Evolutionary conservation across 2,113 vertebrate species (phyloP).

Genomic region (Ctenomys sociabilis): DNA sequence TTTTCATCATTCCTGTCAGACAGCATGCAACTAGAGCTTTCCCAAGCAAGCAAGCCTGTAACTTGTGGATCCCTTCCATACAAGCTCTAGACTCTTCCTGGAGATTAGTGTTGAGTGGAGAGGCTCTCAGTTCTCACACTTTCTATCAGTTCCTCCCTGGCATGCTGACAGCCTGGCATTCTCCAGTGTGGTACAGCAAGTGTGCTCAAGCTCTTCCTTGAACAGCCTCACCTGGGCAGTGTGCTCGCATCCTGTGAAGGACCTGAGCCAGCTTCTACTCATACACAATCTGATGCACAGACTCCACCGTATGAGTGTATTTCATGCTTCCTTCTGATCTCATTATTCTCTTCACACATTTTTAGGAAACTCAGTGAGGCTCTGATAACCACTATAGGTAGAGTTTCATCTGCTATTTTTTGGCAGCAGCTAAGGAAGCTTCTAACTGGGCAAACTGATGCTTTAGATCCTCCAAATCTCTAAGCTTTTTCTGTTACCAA

Average conservation of each 20-base stretch:
- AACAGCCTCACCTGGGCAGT: slow-evolving; percentile 90
- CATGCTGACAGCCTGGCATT: neutral
- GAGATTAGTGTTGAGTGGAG: neutral
- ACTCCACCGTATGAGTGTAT: slow-evolving; percentile 90
- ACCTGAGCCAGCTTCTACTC: slow-evolving; percentile 91
- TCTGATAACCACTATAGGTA: slow-evolving; percentile 94
- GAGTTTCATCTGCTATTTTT: slow-evolving; percentile 91
- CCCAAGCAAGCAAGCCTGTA: slow-evolving; percentile 89
- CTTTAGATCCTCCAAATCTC: slow-evolving; percentile 85
- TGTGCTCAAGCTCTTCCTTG: slow-evolving; percentile 90
- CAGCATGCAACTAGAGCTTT: slow-evolving; percentile 86
- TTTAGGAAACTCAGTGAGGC: slow-evolving; percentile 92
- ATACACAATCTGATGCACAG: slow-evolving; percentile 89
- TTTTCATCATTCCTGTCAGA: slow-evolving; percentile 86
- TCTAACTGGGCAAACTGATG: slow-evolving; percentile 90
- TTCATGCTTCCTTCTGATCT: slow-evolving; percentile 88
- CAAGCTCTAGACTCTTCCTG: slow-evolving; percentile 87
- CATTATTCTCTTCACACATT: slow-evolving; percentile 93
- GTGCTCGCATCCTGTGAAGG: slow-evolving; percentile 89
- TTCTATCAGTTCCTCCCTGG: neutral
- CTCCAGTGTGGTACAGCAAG: slow-evolving; percentile 83
- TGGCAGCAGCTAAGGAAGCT: slow-evolving; percentile 84
- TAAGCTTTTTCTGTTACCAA: slow-evolving; percentile 89
- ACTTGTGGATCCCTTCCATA: slow-evolving; percentile 90
- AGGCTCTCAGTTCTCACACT: neutral